Conservation (phyloP, 2,113 vertebrate genomes). For the Elgaria multicarinata region DNA sequence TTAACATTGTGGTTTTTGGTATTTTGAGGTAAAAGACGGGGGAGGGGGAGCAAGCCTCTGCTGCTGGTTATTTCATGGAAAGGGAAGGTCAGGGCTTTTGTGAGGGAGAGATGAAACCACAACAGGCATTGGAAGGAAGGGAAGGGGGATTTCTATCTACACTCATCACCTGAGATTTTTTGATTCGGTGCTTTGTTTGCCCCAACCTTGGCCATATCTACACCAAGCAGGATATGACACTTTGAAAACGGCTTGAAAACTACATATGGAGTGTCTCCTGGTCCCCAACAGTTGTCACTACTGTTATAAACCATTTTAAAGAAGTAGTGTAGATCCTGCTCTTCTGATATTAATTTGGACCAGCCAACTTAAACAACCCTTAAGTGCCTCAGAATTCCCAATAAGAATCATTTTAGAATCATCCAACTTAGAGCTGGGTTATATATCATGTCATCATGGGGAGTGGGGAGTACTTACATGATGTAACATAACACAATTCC, state of each 20-base stretch:
- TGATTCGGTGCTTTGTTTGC: background rate
- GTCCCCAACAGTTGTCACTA: too few species aligned
- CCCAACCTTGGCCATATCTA: background rate
- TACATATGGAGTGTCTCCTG: too few species aligned
- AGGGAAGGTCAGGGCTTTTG: slow-evolving; percentile 45
- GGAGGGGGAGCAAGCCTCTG: background rate
- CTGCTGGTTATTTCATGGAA: slow-evolving; percentile 34
- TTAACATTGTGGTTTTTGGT: slow-evolving; percentile 46
- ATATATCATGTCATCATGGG: background rate
- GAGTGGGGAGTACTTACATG: background rate
- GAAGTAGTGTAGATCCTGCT: too few species aligned
- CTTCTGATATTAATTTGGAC: background rate
- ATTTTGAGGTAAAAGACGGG: slow-evolving; percentile 45
- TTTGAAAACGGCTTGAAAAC: too few species aligned
- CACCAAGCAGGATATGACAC: too few species aligned
- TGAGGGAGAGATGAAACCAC: slow-evolving; percentile 31
- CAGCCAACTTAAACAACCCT: background rate
- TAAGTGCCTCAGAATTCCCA: background rate
- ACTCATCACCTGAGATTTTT: background rate
- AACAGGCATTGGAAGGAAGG: slow-evolving; percentile 22
- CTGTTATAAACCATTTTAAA: too few species aligned
- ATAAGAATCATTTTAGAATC: background rate
- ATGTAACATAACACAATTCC: background rate
- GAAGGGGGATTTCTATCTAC: background rate
- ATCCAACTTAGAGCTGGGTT: background rate